A percentile compares a stretch with the other conserved stretches of the same genome.
phyloP scores from a whole-genome alignment of 2,888 invertebrate species.

The Bembecia ichneumoniformis region DNA sequence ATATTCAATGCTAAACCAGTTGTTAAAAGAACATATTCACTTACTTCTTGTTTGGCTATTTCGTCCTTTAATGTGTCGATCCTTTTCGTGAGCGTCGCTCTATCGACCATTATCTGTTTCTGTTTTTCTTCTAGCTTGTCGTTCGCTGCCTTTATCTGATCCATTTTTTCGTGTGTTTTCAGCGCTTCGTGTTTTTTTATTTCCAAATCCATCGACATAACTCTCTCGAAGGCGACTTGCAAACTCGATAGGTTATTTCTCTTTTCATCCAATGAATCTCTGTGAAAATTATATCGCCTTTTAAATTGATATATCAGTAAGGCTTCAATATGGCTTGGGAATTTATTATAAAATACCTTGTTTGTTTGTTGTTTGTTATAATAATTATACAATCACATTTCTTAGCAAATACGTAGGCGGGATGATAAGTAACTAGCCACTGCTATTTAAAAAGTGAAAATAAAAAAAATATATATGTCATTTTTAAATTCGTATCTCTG shows the following conservation, averaged over 20 bases:
- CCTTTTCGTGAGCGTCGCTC: conserved; percentile 54
- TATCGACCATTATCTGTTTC: conserved; percentile 54
- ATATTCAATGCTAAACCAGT: no score
- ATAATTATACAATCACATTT: no score
- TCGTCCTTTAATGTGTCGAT: conserved; percentile 73
- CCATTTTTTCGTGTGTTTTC: conserved; percentile 69
- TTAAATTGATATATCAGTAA: no score
- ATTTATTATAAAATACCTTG: no score
- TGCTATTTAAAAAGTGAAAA: no score
- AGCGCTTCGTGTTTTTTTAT: conserved; percentile 69
- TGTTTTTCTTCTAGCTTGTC: conserved; percentile 60
- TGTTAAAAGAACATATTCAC: not conserved
- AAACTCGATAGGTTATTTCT: conserved; percentile 52
- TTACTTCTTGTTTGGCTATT: conserved; percentile 70
- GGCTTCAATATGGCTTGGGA: no score
- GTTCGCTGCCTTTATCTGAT: conserved; percentile 60
- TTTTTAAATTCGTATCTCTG: no score
- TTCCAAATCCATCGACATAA: conserved; percentile 67
- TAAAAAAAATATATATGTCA: no score
- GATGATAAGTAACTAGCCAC: no score
- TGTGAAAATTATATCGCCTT: conserved; percentile 14
- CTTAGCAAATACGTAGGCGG: no score
- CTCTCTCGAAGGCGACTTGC: conserved; percentile 57
- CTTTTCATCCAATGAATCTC: conserved; percentile 51
- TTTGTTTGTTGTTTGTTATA: no score